Percentiles rank a stretch among this genome's conserved stretches.
Evolutionary conservation across 2,888 invertebrate genomes (phyloP).

Genomic region (Melanostoma scalare): DNA sequence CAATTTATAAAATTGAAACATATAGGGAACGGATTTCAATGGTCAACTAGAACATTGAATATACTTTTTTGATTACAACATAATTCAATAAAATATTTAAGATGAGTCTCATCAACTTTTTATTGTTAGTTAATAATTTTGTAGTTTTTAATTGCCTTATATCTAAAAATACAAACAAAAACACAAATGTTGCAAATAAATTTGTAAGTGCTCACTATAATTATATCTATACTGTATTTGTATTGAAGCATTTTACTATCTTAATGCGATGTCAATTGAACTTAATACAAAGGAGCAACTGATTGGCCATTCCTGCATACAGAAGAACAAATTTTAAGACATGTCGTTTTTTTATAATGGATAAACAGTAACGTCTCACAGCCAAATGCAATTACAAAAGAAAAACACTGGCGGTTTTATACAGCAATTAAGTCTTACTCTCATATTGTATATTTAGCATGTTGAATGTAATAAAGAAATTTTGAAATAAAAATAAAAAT

Average conservation of each 20-base stretch:
- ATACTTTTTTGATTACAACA: too few species aligned
- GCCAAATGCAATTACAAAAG: slow-evolving; percentile 30
- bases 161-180: slow-evolving; percentile 32
- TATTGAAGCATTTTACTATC: too few species aligned
- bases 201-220: slow-evolving; percentile 21
- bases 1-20: neutral
- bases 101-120: slow-evolving; percentile 13
- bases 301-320: slow-evolving; percentile 5
- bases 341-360: too few species aligned
- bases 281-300: neutral
- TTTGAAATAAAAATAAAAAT: slow-evolving; percentile 49
- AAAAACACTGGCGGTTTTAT: slow-evolving; percentile 37
- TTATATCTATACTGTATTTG: too few species aligned
- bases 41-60: neutral
- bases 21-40: neutral
- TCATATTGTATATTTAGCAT: slow-evolving; percentile 43
- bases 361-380: slow-evolving; percentile 40
- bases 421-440: slow-evolving; percentile 49
- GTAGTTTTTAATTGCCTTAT: slow-evolving; percentile 46
- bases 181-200: too few species aligned
- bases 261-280: neutral
- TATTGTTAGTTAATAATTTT: slow-evolving; percentile 24
- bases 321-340: slow-evolving; percentile 17
- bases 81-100: neutral
- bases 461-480: slow-evolving; percentile 53